These are phyloP conservation scores for Halictus ligatus DNA, from an alignment of 2,888 invertebrate genomes.

Conservation along the genomic window DNA sequence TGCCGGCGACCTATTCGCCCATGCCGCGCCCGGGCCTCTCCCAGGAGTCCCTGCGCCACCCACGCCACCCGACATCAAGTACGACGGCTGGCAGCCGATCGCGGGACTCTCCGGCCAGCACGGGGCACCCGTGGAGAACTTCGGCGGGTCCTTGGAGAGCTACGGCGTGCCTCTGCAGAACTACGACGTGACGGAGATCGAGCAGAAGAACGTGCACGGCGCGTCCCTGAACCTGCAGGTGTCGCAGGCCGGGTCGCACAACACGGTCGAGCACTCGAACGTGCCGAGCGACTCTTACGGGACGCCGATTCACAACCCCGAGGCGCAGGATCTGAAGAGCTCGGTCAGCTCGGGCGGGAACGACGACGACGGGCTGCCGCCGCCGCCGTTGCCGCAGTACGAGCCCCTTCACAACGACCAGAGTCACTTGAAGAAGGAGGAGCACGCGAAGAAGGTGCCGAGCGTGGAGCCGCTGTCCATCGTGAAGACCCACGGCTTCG, in stretches of 20 bases:
- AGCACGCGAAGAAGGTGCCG: slow-evolving; percentile 27
- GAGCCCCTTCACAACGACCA: slow-evolving; percentile 79
- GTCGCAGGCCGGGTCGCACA: slow-evolving; percentile 31
- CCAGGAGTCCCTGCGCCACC: slow-evolving; percentile 91
- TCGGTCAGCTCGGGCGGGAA: slow-evolving; percentile 74
- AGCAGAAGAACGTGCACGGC: slow-evolving; percentile 31
- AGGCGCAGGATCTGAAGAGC: slow-evolving; percentile 79
- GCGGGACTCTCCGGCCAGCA: slow-evolving; percentile 87
- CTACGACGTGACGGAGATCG: slow-evolving; percentile 75
- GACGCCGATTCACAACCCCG: slow-evolving; percentile 83
- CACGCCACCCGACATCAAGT: slow-evolving; percentile 90
- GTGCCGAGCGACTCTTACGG: slow-evolving; percentile 86
- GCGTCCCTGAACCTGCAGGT: slow-evolving; percentile 15
- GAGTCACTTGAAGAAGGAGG: slow-evolving; percentile 28
- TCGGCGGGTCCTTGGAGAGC: slow-evolving; percentile 77
- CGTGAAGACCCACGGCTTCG: slow-evolving; percentile 71
- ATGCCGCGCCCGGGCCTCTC: slow-evolving; percentile 86
- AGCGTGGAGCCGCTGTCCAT: slow-evolving; percentile 65
- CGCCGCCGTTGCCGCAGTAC: slow-evolving; percentile 79
- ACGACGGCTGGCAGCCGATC: slow-evolving; percentile 95
- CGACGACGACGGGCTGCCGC: slow-evolving; percentile 79
- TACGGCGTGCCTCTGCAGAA: slow-evolving; percentile 77
- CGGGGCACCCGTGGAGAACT: slow-evolving; percentile 75
- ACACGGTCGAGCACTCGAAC: slow-evolving; percentile 66
- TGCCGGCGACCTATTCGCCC: slow-evolving; percentile 85